Base-by-base conservation (phyloP, 1,140 invertebrate genomes). In the Solenopsis fugax region DNA sequence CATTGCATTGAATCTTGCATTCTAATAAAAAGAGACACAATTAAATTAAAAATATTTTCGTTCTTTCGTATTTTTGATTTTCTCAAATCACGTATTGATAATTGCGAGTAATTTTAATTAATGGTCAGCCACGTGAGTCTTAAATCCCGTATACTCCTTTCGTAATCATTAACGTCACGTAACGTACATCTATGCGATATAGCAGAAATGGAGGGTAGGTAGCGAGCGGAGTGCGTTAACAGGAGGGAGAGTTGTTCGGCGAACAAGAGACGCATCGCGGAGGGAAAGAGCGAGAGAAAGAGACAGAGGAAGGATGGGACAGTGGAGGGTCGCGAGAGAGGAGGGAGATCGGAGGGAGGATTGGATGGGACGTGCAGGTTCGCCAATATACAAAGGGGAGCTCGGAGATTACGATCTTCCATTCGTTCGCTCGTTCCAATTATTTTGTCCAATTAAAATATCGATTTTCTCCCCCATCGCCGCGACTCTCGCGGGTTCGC, bases 361-460 rank as follows among this genome's bases (percentile, higher is more conserved):
- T 76, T 81, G 87, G 84, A 85, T 65, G 90, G 90, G 71, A 86
- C 65, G 82, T 89, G 86, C 89, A 86, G 87, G 89, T 88, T 93
- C 89, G 90, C 89, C 90, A 89, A 92, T 93, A 93, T 91, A 92
- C 88, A 93, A 94, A 93, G 92, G 92, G 93, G 89, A 91, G 88
- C 75, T 77, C 75, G 82, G 91, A 94, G 94, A 94, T 94, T 94
- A 94, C 93, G 90, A 95, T 95, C 94, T 94, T 93, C 92, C 92
- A 94, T 94, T 94, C 94, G 94, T 94, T 94, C 90, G 93, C 91
- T 95, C 94, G 92, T 95, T 94, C 94, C 94, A 95, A 95, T 95
- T 95, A 94, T 95, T 95, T 94, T 94, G 94, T 95, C 94, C 94
- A 95, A 95, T 95, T 95, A 95, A 95, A 95, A 95, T 95, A 95